Percentiles rank a stretch among this genome's conserved stretches.
phyloP scores from a whole-genome alignment of 1,140 invertebrate species.

The Condylostylus longicornis region DNA sequence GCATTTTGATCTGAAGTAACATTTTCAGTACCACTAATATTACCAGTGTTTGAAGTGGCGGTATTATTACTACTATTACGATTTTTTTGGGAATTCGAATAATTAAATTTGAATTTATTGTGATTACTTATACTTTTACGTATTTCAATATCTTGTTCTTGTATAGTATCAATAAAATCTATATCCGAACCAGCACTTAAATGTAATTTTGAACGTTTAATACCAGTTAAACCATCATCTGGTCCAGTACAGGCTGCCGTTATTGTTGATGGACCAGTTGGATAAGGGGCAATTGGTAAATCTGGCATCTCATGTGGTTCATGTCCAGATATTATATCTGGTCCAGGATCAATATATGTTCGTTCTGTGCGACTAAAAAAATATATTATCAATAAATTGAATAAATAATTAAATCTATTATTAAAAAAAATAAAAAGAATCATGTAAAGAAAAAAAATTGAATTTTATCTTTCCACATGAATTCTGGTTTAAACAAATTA shows the following conservation, averaged over 20 bases:
- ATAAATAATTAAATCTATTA: neutral
- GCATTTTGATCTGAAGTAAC: conserved; percentile 11
- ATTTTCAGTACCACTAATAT: conserved; percentile 10
- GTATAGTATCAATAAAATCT: conserved; percentile 56
- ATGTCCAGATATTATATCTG: conserved; percentile 46
- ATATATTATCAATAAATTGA: neutral
- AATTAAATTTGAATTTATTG: conserved; percentile 7
- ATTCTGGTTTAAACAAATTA: too few relatives aligned
- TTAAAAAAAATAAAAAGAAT: neutral
- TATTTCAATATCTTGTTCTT: conserved; percentile 37
- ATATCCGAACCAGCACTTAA: conserved; percentile 53
- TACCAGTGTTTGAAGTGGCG: too few relatives aligned
- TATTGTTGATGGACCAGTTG: conserved; percentile 37
- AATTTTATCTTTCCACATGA: neutral
- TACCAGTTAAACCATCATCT: conserved; percentile 56
- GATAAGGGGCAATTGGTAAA: conserved; percentile 37
- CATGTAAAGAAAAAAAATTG: neutral
- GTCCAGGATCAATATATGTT: conserved; percentile 29
- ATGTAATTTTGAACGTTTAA: conserved; percentile 49
- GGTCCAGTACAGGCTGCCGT: conserved; percentile 59
- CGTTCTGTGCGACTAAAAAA: conserved; percentile 21
- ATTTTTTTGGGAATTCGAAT: conserved; percentile 6
- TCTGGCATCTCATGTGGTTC: conserved; percentile 48
- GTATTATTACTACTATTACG: conserved; percentile 1
- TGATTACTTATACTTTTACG: conserved; percentile 24